Evolutionary conservation across 2,888 invertebrate genomes (phyloP).

Genomic region (Tenthredo distinguenda): DNA sequence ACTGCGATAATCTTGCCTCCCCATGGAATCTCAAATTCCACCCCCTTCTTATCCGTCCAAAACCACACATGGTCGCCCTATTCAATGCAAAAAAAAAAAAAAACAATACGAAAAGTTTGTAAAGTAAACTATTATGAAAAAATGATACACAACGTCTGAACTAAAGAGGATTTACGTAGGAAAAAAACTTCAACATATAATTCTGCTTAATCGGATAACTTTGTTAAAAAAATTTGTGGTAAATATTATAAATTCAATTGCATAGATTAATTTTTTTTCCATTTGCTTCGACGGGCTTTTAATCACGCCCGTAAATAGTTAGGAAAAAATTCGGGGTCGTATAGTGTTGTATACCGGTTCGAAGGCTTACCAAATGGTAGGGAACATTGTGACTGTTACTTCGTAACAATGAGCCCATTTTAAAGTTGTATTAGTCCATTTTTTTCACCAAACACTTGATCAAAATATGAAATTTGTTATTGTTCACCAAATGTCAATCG

Average conservation of each 20-base stretch:
- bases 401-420: constrained; percentile 20
- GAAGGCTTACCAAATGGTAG: constrained; percentile 33
- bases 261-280: neutral
- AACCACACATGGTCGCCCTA: constrained; percentile 96
- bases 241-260: neutral
- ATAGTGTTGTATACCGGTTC: neutral
- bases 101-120: neutral
- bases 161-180: neutral
- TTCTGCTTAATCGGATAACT: too few relatives aligned
- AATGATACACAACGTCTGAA: neutral
- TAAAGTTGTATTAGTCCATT: constrained; percentile 8
- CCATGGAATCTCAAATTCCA: constrained; percentile 91
- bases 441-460: neutral
- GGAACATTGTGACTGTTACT: constrained; percentile 29
- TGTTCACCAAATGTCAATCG: constrained; percentile 13
- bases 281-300: neutral
- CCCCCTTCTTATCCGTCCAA: constrained; percentile 84
- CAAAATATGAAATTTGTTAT: neutral
- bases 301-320: neutral
- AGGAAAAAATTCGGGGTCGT: neutral
- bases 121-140: neutral
- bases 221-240: too few relatives aligned
- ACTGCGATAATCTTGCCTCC: constrained; percentile 91
- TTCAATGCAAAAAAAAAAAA: neutral
- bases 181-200: neutral